phyloP scores from a whole-genome alignment of 2,888 invertebrate species.

The Acholoe squamosa region DNA sequence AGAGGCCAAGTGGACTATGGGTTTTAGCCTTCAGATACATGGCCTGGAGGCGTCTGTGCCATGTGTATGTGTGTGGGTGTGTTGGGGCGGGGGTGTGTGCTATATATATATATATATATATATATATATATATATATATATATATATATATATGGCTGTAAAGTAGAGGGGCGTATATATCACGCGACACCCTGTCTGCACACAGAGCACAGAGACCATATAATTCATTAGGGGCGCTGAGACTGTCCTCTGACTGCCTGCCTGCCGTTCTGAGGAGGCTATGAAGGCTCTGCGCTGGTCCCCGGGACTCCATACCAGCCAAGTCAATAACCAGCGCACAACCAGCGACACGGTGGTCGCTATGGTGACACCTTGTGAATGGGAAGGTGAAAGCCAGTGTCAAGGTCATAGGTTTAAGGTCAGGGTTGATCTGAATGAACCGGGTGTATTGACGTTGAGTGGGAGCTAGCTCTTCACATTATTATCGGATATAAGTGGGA shows the following conservation, averaged over 20 bases:
- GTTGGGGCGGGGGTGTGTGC: too few species aligned
- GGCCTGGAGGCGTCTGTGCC: too few species aligned
- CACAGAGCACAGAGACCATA: not conserved
- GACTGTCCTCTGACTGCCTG: not conserved
- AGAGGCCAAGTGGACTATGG: too few species aligned
- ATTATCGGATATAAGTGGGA: too few species aligned
- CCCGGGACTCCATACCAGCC: not conserved
- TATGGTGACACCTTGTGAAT: not conserved
- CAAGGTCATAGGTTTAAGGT: not conserved
- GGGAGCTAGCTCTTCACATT: too few species aligned
- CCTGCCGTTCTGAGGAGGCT: not conserved
- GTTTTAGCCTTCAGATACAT: too few species aligned
- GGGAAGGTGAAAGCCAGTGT: not conserved
- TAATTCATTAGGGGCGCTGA: not conserved
- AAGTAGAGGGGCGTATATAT: not conserved
- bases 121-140: conserved; percentile 7
- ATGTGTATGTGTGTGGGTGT: too few species aligned
- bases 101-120: not conserved
- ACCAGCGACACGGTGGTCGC: not conserved
- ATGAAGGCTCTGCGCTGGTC: not conserved
- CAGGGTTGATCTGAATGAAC: not conserved
- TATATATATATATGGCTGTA: not conserved
- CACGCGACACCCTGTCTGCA: not conserved
- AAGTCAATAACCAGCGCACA: not conserved
- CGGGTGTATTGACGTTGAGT: too few species aligned